Conservation (phyloP, 1,140 invertebrate species). For the Andrena cerasifolii region DNA sequence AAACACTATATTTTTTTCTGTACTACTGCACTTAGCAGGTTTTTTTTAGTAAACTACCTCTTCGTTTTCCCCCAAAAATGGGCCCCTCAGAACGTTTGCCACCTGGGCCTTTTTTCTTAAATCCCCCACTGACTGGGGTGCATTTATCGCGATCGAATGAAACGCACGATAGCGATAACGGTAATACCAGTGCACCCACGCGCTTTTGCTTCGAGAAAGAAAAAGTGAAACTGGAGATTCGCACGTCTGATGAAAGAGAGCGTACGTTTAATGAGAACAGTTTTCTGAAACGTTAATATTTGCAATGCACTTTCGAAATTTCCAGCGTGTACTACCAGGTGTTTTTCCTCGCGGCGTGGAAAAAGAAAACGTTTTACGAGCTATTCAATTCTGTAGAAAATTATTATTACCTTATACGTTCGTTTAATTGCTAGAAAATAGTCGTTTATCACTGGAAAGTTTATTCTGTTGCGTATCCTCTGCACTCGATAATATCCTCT, state of each 20-base stretch:
- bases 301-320: background rate
- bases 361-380: background rate
- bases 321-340: no score
- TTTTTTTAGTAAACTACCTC: no score
- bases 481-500: background rate
- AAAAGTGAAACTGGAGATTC: slow-evolving; percentile 12
- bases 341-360: background rate
- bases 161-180: slow-evolving; percentile 14
- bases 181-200: no score
- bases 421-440: background rate
- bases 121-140: no score
- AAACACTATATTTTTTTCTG: no score
- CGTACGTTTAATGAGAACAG: background rate
- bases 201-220: no score
- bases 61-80: no score
- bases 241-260: background rate
- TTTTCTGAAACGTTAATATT: background rate
- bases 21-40: no score
- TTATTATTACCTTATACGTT: background rate
- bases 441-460: background rate
- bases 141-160: background rate
- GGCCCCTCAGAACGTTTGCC: no score
- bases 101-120: no score
- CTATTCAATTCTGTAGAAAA: background rate
- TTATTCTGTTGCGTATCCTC: background rate